Evolutionary conservation across 2,113 vertebrate species (phyloP), one percentile per base, ranked within the genome.

Genomic region (Sigmodon hispidus): DNA sequence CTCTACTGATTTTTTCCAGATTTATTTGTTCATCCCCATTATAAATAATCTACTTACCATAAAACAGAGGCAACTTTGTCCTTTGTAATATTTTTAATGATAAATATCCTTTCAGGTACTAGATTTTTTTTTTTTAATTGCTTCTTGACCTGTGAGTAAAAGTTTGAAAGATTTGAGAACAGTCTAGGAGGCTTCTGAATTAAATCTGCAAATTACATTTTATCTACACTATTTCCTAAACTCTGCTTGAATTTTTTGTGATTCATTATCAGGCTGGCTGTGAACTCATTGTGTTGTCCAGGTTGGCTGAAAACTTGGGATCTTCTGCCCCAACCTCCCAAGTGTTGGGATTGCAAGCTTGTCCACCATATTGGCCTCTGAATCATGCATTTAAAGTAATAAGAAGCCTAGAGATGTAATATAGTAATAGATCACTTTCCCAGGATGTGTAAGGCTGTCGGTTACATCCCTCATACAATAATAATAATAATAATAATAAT

Each of bases 1-100:
- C 45, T n/a, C 65, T 90, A 3, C 24, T 93, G 63, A 8, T 55
- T 93, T 91, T 57, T 93, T 36, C n/a, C 43, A 83, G 72, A 91
- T 89, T 69, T 70, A 24, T 57, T 77, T 84, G 26, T 73, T 85
- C 50, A 75, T 50, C 76, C 50, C 40, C 80, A 57, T 29, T 77
- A 70, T 43, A 52, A 40, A 31, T 29, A 21, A 19, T 40, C 45
- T 86, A 61, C 45, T 85, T 86, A 67, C n/a, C 67, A 50, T 43
- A 86, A 40, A 69, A 67, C 36, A 95, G 10, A 45, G 17, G 13
- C 77, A 72, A 21, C 67, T 63, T 90, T 61, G 45, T 77, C 36
- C 24, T 85, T 93, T 94, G 31, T 81, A 59, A 65, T 86, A 67
- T 43, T 73, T 26, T 59, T 90, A 70, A 26, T 86, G 36, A 55